Percentiles rank a stretch among this genome's conserved stretches.
phyloP scores from a whole-genome alignment of 1,140 invertebrate species.

The Manduca sexta region DNA sequence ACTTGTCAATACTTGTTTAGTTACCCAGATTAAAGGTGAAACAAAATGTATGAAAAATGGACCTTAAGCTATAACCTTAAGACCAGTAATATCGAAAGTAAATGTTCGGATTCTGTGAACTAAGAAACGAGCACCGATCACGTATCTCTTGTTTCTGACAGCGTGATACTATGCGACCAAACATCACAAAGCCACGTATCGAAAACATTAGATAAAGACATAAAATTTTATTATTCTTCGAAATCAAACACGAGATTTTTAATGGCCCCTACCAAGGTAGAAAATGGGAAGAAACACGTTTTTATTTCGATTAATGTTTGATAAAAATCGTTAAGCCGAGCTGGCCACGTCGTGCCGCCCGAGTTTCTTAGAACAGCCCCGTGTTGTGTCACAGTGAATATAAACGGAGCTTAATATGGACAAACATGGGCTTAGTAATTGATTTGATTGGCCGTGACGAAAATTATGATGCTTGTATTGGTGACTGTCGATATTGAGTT shows the following conservation, averaged over 20 bases:
- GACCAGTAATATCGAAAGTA: too few relatives aligned
- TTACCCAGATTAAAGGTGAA: too few relatives aligned
- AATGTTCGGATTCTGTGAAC: too few relatives aligned
- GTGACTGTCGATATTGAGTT: too few relatives aligned
- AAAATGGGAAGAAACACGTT: neutral
- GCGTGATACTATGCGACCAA: too few relatives aligned
- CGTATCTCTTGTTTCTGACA: too few relatives aligned
- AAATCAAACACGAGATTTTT: neutral
- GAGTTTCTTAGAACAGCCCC: neutral
- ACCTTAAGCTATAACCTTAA: too few relatives aligned
- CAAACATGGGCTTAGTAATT: neutral
- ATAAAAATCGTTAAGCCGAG: neutral
- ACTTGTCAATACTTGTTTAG: too few relatives aligned
- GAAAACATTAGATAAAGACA: neutral
- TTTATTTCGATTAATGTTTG: neutral
- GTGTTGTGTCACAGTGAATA: neutral
- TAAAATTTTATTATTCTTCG: slow-evolving; percentile 1
- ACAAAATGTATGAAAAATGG: too few relatives aligned
- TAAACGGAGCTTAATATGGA: neutral
- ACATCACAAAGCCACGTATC: neutral
- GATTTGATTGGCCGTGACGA: neutral
- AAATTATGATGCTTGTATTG: neutral
- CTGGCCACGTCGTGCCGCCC: neutral
- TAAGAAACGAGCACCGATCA: too few relatives aligned
- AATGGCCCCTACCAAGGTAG: neutral